These are phyloP conservation scores for Ctenoplectra terminalis DNA, from an alignment of 1,140 invertebrate genomes.

Conservation along the genomic window DNA sequence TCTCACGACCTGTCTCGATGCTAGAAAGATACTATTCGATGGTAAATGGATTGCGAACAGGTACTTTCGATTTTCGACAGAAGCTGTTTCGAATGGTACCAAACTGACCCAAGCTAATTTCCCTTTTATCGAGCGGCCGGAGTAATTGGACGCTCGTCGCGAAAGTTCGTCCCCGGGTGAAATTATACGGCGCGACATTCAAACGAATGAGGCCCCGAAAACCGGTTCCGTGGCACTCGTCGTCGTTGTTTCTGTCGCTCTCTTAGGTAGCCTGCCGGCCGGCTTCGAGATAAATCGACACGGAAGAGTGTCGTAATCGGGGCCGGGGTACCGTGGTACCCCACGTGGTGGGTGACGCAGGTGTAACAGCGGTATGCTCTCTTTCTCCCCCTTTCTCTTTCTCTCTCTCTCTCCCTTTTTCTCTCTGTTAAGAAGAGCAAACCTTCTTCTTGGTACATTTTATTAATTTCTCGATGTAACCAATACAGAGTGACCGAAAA, in stretches of 20 bases:
- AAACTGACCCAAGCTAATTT: slow-evolving; percentile 64
- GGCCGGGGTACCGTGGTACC: slow-evolving; percentile 60
- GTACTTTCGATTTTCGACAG: slow-evolving; percentile 48
- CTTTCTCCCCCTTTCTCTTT: slow-evolving; percentile 35
- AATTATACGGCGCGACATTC: slow-evolving; percentile 67
- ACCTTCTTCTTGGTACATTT: background rate
- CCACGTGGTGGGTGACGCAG: slow-evolving; percentile 62
- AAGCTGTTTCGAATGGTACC: slow-evolving; percentile 24
- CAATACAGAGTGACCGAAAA: background rate
- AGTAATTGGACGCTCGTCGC: slow-evolving; percentile 63
- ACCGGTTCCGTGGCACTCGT: slow-evolving; percentile 57
- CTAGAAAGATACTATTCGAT: background rate
- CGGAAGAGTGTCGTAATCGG: slow-evolving; percentile 72
- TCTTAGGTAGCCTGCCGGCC: slow-evolving; percentile 32
- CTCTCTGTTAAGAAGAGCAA: background rate
- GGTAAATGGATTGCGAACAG: background rate
- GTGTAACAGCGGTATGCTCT: slow-evolving; percentile 48
- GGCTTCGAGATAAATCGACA: slow-evolving; percentile 66
- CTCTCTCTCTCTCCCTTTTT: background rate
- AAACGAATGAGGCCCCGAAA: slow-evolving; percentile 64
- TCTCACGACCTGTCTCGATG: too few relatives aligned
- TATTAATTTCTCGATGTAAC: background rate
- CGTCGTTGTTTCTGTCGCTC: slow-evolving; percentile 36
- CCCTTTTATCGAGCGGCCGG: slow-evolving; percentile 62
- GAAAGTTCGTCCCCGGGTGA: slow-evolving; percentile 68